Conservation (phyloP, 2,797 vertebrate species). For the Poliocrania exsul region DNA sequence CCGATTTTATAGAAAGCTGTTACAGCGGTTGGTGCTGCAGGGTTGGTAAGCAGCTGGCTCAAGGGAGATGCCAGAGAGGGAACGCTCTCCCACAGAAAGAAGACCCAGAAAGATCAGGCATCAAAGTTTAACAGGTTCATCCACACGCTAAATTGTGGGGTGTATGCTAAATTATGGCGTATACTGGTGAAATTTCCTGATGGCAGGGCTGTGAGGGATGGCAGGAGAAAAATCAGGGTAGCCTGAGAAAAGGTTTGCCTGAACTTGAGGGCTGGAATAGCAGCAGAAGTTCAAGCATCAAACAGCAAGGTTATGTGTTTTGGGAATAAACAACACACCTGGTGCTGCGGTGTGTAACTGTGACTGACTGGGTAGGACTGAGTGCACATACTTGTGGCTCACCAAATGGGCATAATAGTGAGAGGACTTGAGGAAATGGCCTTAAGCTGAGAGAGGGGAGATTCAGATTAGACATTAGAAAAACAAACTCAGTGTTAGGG, state of each 20-base stretch:
- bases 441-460: neutral
- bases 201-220: neutral
- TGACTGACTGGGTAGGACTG: neutral
- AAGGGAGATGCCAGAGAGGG: neutral
- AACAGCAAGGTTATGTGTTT: neutral
- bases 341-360: rapidly evolving
- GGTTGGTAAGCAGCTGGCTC: neutral
- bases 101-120: neutral
- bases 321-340: neutral
- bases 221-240: neutral
- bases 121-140: neutral
- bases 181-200: neutral
- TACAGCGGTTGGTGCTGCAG: neutral
- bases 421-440: neutral
- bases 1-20: neutral
- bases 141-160: neutral
- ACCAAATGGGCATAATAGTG: rapidly evolving
- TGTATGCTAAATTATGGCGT: neutral
- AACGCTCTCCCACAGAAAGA: rapidly evolving
- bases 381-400: neutral
- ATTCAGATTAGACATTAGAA: neutral
- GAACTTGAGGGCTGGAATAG: neutral
- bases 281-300: neutral
- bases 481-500: neutral
- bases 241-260: neutral